Evolutionary conservation across 2,113 vertebrate genomes (phyloP).

Genomic region (Ailurus styani): DNA sequence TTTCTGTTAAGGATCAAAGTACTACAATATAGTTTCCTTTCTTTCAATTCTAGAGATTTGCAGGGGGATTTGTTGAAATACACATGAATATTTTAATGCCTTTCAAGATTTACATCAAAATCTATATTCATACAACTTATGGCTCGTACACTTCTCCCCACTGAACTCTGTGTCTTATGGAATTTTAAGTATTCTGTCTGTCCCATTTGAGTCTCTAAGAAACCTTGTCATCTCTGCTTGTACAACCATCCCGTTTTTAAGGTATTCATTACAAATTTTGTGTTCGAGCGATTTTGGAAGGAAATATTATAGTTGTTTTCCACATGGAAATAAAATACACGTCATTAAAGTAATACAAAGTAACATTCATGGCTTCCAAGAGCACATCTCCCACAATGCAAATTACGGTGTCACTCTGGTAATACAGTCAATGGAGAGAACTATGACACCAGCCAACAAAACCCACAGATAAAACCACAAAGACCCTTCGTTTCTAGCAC

Average conservation of each 20-base stretch:
- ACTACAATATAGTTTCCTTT: neutral
- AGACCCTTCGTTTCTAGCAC: neutral
- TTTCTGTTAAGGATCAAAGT: neutral
- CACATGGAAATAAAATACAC: neutral
- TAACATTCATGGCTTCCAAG: neutral
- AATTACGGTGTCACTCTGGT: neutral
- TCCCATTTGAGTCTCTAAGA: neutral
- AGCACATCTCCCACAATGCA: neutral
- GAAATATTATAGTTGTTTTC: neutral
- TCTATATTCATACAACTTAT: neutral
- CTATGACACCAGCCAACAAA: neutral
- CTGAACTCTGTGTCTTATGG: neutral
- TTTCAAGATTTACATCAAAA: neutral
- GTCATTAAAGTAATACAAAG: neutral
- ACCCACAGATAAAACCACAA: neutral
- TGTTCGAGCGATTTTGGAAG: neutral
- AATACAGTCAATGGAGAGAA: rapidly evolving
- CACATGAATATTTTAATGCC: neutral
- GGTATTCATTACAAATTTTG: neutral
- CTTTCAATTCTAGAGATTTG: neutral
- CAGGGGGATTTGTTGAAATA: neutral
- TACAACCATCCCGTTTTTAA: neutral
- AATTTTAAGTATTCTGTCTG: neutral
- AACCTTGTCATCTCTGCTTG: neutral
- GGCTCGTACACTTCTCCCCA: neutral